phyloP scores from a whole-genome alignment of 2,888 invertebrate genomes.

The Polymixis flavicincta region DNA sequence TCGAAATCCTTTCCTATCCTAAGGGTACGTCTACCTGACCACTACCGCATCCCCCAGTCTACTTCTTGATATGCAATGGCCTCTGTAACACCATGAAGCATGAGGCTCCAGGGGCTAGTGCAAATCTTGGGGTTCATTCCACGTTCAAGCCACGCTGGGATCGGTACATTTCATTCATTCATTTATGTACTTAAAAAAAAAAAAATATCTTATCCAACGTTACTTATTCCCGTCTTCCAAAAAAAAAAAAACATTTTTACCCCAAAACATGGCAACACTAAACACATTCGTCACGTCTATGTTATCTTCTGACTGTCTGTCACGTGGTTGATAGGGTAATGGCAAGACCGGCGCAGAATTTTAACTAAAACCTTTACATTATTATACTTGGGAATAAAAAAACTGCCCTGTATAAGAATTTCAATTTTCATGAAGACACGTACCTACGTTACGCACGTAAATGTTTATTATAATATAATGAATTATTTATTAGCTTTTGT shows the following conservation, averaged over 20 bases:
- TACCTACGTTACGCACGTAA: slow-evolving; percentile 37
- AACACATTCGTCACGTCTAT: slow-evolving; percentile 82
- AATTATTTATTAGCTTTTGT: slow-evolving; percentile 65
- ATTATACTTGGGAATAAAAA: slow-evolving; percentile 56
- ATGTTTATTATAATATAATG: slow-evolving; percentile 66
- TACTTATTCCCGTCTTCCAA: background rate
- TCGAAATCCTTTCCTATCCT: too few relatives aligned
- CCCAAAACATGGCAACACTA: slow-evolving; percentile 65
- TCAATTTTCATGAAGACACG: slow-evolving; percentile 70
- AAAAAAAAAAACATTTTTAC: slow-evolving; percentile 8
- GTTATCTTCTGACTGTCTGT: slow-evolving; percentile 83
- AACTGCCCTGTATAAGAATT: slow-evolving; percentile 58
- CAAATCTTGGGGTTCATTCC: too few relatives aligned
- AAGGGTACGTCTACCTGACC: too few relatives aligned
- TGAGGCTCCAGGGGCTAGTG: too few relatives aligned
- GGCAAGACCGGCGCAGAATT: slow-evolving; percentile 77
- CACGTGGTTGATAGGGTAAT: slow-evolving; percentile 86
- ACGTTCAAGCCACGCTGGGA: too few relatives aligned
- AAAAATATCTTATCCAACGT: background rate
- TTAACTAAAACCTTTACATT: slow-evolving; percentile 74
- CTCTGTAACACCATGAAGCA: too few relatives aligned
- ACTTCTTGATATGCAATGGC: too few relatives aligned
- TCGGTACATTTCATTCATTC: too few relatives aligned
- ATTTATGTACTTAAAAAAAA: too few relatives aligned
- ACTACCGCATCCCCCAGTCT: too few relatives aligned